Evolutionary conservation across 2,797 vertebrate genomes (phyloP), one percentile per base, ranked within the genome.

Genomic region (Microchirus variegatus): DNA sequence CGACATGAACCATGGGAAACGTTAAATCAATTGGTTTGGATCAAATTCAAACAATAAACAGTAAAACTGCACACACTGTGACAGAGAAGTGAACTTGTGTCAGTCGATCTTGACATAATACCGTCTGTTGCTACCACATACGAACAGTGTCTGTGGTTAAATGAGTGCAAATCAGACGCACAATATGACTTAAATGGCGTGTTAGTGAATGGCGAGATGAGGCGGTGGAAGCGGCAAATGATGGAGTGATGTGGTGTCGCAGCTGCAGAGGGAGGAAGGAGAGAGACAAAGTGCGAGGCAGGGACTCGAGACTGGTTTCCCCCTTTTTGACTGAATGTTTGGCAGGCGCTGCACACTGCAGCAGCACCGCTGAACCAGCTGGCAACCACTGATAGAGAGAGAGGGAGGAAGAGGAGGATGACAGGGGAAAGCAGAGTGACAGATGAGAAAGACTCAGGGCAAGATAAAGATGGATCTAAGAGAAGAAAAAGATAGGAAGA

Each of bases 291-390:
- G 55, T 40, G 37, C 43, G 41, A 73, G 62, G 45, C n/a, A 18
- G 40, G 17, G 64, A 70, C 47, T 58, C 35, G 50, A 67, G 70
- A 60, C 47, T 10, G 57, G 51, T 68, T 65, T 63, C 1, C 46
- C 42, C 56, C 65, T 68, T 67, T 68, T 78, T 22, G 56, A 45
- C 67, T 61, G 73, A 63, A 66, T 70, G 72, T 63, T 83, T 83
- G 72, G 74, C 83, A 87, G 79, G 77, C 69, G 59, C 75, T 73
- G 77, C 75, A 50, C 62, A 72, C 73, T 81, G 86, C 81, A 81
- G 86, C 81, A 81, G 78, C 81, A 81, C 50, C 63, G 46, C 71
- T 59, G 59, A 81, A 79, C 65, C 78, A 78, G 74, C 80, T 80
- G 78, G 72, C 73, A 66, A 41, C 47, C 59, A 71, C 57, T 14